Evolutionary conservation across 1,140 invertebrate genomes (phyloP), one percentile per base, ranked within the genome.

Genomic region (Drosophila ironensis): DNA sequence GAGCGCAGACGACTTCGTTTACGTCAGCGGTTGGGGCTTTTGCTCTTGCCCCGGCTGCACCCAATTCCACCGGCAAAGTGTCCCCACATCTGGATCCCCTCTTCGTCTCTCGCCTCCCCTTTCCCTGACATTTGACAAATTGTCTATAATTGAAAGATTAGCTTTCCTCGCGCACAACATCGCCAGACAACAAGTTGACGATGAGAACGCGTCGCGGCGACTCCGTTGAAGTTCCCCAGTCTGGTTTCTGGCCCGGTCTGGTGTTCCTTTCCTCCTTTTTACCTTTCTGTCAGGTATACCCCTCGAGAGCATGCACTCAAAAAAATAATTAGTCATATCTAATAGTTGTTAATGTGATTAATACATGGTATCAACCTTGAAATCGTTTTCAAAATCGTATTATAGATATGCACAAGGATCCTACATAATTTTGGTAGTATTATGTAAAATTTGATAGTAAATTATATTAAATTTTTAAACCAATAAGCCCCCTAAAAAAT

Each of bases 91-190:
- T 3, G 64, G n/a, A 52, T 48, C n/a, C 24, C 24, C 40, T 12
- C 16, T 11, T 9, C 24, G 12, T 17, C 73, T 64, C 42, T 28
- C 42, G 19, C 66, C 63, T 44, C 22, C 44, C 28, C 52, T 45
- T 54, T 46, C 35, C 63, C 82, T 87, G 81, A 60, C 77, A 87
- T 88, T 88, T 88, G 87, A 88, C 87, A 88, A 88, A 88, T 88
- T 88, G 87, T 88, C 87, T 88, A 82, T 88, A 88, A 88, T 88
- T 88, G 87, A 88, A 88, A 88, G 87, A 88, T 88, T 88, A 88
- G 87, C 87, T 88, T 80, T 88, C 78, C 78, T 86, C 78, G 71
- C 77, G 75, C 76, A 67, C 63, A 40, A 37, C 61, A 68, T 48
- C 66, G 30, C 6, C 64, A 67, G 60, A 48, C 60, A 63, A 63